Evolutionary conservation across 2,888 invertebrate genomes (phyloP).

Genomic region (Parnassius glacialis): DNA sequence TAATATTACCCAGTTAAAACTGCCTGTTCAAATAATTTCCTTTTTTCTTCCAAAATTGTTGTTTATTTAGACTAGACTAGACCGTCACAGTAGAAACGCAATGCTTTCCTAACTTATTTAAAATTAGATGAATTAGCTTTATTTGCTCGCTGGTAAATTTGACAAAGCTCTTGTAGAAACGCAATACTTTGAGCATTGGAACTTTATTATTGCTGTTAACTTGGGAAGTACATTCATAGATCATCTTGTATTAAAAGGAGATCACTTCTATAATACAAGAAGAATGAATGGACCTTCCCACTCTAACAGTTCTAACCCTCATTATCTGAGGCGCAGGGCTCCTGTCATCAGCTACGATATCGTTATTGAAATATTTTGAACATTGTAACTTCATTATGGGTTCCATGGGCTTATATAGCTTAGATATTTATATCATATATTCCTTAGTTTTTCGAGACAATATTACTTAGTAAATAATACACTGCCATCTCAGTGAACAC

Average conservation of each 20-base stretch:
- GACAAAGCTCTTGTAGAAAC: slow-evolving; percentile 49
- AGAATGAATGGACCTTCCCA: slow-evolving; percentile 40
- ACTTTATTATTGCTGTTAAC: slow-evolving; percentile 44
- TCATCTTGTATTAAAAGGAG: slow-evolving; percentile 30
- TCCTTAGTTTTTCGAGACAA: slow-evolving; percentile 18
- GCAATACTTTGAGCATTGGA: slow-evolving; percentile 71
- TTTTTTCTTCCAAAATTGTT: slow-evolving; percentile 34
- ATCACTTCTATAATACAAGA: slow-evolving; percentile 31
- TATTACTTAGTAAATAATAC: slow-evolving; percentile 21
- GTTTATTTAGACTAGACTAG: slow-evolving; percentile 48
- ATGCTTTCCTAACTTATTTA: slow-evolving; percentile 61
- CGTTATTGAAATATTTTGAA: background rate
- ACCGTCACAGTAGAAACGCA: slow-evolving; percentile 63
- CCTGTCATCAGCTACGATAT: slow-evolving; percentile 72
- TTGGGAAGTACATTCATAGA: slow-evolving; percentile 44
- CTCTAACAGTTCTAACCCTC: slow-evolving; percentile 60
- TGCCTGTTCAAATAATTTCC: slow-evolving; percentile 1
- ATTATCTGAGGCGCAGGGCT: slow-evolving; percentile 74
- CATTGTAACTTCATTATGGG: slow-evolving; percentile 26
- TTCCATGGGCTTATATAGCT: slow-evolving; percentile 30
- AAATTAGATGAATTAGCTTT: slow-evolving; percentile 56
- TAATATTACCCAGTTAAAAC: background rate
- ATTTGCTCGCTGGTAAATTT: slow-evolving; percentile 53
- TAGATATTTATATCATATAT: slow-evolving; percentile 22
- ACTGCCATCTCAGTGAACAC: slow-evolving; percentile 29